These are phyloP conservation scores for Poecilia latipinna DNA, from an alignment of 2,113 vertebrate genomes.

Conservation along the genomic window DNA sequence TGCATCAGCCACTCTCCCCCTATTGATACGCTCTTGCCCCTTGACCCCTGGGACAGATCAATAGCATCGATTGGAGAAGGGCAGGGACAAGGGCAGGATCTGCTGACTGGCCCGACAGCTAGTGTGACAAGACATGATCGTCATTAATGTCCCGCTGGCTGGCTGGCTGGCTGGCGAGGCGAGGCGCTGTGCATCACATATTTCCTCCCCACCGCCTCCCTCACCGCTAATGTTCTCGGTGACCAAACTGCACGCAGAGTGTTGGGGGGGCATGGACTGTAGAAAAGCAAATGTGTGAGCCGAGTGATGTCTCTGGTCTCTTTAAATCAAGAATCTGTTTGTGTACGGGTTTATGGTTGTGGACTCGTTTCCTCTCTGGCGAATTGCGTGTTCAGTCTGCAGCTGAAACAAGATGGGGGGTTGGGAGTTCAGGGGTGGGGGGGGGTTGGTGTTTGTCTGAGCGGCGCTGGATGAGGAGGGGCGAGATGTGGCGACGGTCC, in stretches of 20 bases:
- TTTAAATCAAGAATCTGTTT: slow-evolving; percentile 18
- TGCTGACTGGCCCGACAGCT: slow-evolving; percentile 82
- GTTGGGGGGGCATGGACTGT: too few species aligned
- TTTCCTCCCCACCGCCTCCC: slow-evolving; percentile 30
- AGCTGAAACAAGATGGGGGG: slow-evolving; percentile 33
- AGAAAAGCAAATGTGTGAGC: slow-evolving; percentile 10
- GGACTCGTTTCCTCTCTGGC: slow-evolving; percentile 27
- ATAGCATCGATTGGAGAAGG: slow-evolving; percentile 86
- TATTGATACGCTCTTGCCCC: slow-evolving; percentile 88
- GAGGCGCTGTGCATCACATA: slow-evolving; percentile 64
- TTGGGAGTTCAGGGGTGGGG: not conserved
- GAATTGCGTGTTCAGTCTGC: slow-evolving; percentile 49
- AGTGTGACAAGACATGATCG: slow-evolving; percentile 80
- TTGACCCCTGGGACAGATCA: slow-evolving; percentile 90
- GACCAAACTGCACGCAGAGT: slow-evolving; percentile 24
- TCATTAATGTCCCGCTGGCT: slow-evolving; percentile 78
- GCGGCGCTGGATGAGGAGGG: slow-evolving; percentile 15
- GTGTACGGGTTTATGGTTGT: not conserved
- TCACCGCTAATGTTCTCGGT: slow-evolving; percentile 29
- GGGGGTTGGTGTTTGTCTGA: slow-evolving; percentile 26
- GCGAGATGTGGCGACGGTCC: slow-evolving; percentile 57
- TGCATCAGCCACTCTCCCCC: slow-evolving; percentile 89
- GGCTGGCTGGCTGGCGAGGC: slow-evolving; percentile 59
- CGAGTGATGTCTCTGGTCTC: slow-evolving; percentile 44
- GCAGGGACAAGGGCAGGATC: slow-evolving; percentile 83